Conservation (phyloP, 1,140 invertebrate species). For the Magallana angulata region DNA sequence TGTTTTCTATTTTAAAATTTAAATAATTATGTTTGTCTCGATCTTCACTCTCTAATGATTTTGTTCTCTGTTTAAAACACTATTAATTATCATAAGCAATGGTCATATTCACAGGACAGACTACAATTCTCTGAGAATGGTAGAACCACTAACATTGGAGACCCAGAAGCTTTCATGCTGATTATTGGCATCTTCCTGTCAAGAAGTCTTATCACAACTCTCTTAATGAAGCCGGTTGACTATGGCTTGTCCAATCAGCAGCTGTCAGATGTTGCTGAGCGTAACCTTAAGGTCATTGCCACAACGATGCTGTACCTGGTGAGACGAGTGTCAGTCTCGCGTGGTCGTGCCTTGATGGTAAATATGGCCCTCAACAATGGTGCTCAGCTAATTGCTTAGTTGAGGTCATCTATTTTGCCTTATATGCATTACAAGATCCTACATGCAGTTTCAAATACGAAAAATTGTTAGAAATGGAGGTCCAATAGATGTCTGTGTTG, state of each 20-base stretch:
- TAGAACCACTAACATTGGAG: slow-evolving; percentile 68
- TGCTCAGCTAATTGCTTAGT: too few species aligned
- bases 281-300: slow-evolving; percentile 73
- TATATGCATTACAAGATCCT: too few species aligned
- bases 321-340: slow-evolving; percentile 63
- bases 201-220: slow-evolving; percentile 74
- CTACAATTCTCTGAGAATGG: slow-evolving; percentile 73
- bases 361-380: slow-evolving; percentile 15
- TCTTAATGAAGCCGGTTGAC: slow-evolving; percentile 76
- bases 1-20: too few species aligned
- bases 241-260: slow-evolving; percentile 72
- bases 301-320: slow-evolving; percentile 72
- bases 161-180: slow-evolving; percentile 71
- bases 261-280: slow-evolving; percentile 68
- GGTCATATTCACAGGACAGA: slow-evolving; percentile 62
- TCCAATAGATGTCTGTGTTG: too few species aligned
- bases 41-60: background rate
- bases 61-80: too few species aligned
- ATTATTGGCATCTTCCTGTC: slow-evolving; percentile 75
- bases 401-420: too few species aligned
- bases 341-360: slow-evolving; percentile 71
- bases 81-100: too few species aligned
- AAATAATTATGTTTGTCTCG: background rate
- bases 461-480: too few species aligned
- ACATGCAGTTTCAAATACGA: too few species aligned